Evolutionary conservation across 2,797 vertebrate species (phyloP), one percentile per base, ranked within the genome.

Genomic region (Trachurus trachurus): DNA sequence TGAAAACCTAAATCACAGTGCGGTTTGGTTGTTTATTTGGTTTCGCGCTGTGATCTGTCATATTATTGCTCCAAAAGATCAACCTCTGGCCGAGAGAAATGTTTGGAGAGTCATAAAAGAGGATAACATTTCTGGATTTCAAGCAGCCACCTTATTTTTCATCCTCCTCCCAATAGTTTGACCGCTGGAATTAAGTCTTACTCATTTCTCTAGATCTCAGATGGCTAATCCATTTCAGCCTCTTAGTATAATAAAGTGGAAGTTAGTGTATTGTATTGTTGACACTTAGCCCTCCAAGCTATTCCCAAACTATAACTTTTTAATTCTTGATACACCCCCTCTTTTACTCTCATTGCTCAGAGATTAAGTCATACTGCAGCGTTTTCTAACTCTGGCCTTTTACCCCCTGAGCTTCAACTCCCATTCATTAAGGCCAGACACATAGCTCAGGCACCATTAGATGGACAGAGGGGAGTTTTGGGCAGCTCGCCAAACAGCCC

Each of bases 21-120:
- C 71, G 87, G 86, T 82, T 74, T 13, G 22, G 50, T 74, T 93
- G 87, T 92, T 90, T 93, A 80, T 94, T 91, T 92, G 85, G 75
- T 82, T 91, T 94, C 22, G 71, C 58, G 39, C 84, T 67, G 58
- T 58, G 71, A 89, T 86, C 81, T 78, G 81, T 75, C 52, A 83
- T 82, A 80, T 83, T 84, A 73, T 73, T 72, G 52, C 76, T 72
- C 70, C 39, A 49, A 37, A 71, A 66, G 80, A 87, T 91, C 84
- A 84, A 83, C 87, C 65, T 79, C 81, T 88, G 66, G 74, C 77
- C 40, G 17, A 54, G 15, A 67, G 39, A 66, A 68, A 73, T 49
- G 40, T 45, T 44, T 47, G 9, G 21, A 61, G 69, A 78, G 39
- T 66, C 74, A 13, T 74, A 83, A 71, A 87, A 52, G 26, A 6